Evolutionary conservation across 2,113 vertebrate genomes (phyloP), one percentile per base, ranked within the genome.

Genomic region (Tyto alba): DNA sequence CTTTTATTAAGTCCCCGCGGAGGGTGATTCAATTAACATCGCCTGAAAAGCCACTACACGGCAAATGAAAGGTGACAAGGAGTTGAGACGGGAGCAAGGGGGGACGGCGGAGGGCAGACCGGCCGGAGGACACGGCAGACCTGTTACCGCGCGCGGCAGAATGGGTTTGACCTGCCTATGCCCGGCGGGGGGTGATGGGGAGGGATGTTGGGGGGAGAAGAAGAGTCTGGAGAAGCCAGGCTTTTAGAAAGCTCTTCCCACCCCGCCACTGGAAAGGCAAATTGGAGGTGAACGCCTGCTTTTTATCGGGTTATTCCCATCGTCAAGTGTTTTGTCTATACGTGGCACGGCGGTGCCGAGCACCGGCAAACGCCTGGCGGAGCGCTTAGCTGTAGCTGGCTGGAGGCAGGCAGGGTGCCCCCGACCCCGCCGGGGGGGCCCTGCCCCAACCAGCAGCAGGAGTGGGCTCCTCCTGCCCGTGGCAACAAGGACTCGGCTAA

Each of bases 401-500:
- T 88, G 93, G 76, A 95, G 73, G 32, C 32, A 71, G 5, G 5
- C 12, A 29, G 62, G 84, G 48, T 55, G 45, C 82, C 75, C 88
- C 3, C 9, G 17, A 81, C 29, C 57, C 52, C 7, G 0, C 10
- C 25, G 3, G 59, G 26, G 92, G 64, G 60, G 52, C 68, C 5
- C 0, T 32, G 84, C 88, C 52, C 25, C 0, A 68, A 66, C 36
- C 78, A 85, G 82, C 95, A 80, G 92, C 66, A 80, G 77, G 55
- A 90, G 63, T 90, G 89, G 89, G 87, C 75, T 96, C 96, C 94
- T 97, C 93, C 95, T 97, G 96, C 97, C 57, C 95, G 92, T 92
- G 94, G 97, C 94, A 98, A 97, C 94, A 83, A 97, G 96, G 97
- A 97, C 88, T 96, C 32, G 85, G 93, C 97, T 95, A 96, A 95